Evolutionary conservation across 1,140 invertebrate genomes (phyloP).

Genomic region (Hylaeus volcanicus): DNA sequence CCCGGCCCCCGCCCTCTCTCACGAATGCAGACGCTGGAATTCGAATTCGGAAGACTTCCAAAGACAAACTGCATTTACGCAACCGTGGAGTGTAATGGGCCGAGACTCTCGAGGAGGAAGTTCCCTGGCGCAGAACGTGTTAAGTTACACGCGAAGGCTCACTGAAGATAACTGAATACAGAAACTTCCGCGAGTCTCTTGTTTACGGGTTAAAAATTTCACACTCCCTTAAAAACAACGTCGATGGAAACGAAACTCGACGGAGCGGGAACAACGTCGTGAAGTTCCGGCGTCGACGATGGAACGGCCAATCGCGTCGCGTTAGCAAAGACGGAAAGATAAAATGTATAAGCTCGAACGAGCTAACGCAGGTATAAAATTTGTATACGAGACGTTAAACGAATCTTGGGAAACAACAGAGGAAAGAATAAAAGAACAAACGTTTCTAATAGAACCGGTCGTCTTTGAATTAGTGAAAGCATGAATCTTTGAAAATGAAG

Average conservation of each 20-base stretch:
- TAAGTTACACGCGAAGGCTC: constrained; percentile 3
- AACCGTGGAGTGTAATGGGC: constrained; percentile 1
- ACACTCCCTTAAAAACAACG: constrained; percentile 14
- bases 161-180: constrained; percentile 22
- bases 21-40: background rate
- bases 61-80: background rate
- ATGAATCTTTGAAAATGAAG: no score
- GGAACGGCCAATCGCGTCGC: background rate
- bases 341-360: constrained; percentile 21
- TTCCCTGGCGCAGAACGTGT: constrained; percentile 2
- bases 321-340: background rate
- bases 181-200: constrained; percentile 3
- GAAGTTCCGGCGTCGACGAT: background rate
- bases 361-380: no score
- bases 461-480: no score
- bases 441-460: no score
- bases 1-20: no score
- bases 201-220: constrained; percentile 22
- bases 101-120: constrained; percentile 6
- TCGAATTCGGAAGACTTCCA: background rate
- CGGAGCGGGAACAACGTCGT: background rate
- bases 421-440: no score
- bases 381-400: no score
- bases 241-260: background rate
- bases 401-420: no score